Base-by-base conservation (phyloP, 2,888 invertebrate genomes). In the Coelinius sp. region DNA sequence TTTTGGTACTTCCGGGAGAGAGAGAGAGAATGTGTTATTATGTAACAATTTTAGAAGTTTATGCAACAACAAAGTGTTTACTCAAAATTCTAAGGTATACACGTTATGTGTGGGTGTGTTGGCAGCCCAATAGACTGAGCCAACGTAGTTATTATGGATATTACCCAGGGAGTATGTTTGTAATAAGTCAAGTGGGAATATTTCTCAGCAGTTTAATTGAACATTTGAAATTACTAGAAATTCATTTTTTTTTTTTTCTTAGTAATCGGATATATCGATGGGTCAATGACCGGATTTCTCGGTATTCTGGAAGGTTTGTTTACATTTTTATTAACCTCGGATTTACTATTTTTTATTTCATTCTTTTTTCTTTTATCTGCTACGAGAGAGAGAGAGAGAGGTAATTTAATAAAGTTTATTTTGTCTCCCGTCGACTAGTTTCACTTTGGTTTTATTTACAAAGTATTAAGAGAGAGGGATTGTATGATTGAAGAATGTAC, bases 1-100 rank as follows among this genome's bases (percentile, higher is more conserved):
- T 52, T 52, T 41, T 4, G 41, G 52, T 10, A 25, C n/a, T 41
- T 12, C 35, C 2, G 41, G 10, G 41, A 4, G n/a, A 10, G n/a
- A n/a, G 10, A 41, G 41, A 10, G 41, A 41, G 8, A 35, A 35
- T 35, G 41, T n/a, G 41, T 41, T 41, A 41, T 41, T 41, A 41
- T 41, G 27, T 52, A 64, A 64, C 64, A 64, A 70, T 52, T 69
- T 49, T 63, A 64, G 24, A 25, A 70, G 27, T 64, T 64, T 52
- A n/a, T 64, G 38, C 17, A 44, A 64, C 27, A 49, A 10, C 53
- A 53, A 53, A 53, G n/a, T 25, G 53, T 25, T 22, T 31, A 31
- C 7, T 31, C 31, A 31, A 31, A 31, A 31, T 31, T 31, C n/a
- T n/a, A 1, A 59, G 31, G 20, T 17, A 20, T 31, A 31, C 17